Conservation (phyloP, 2,797 vertebrate species). For the Lepilemur ruficaudatus region DNA sequence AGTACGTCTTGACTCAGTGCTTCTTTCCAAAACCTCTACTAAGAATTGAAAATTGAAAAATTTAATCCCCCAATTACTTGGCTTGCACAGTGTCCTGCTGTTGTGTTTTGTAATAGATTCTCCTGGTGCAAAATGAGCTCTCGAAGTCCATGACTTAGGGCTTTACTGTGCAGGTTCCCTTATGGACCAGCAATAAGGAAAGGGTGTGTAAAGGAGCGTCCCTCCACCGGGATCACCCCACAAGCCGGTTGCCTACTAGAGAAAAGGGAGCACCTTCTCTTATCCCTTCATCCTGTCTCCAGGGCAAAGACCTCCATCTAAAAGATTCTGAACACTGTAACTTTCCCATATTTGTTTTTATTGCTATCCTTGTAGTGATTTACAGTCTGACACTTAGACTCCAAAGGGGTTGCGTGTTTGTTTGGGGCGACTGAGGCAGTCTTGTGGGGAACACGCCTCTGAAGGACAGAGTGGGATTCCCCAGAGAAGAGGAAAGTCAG, state of each 20-base stretch:
- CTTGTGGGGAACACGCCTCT: neutral
- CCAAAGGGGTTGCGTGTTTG: no score
- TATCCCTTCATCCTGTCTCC: neutral
- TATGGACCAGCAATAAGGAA: neutral
- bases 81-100: neutral
- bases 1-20: neutral
- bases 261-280: neutral
- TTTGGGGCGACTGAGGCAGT: neutral
- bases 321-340: neutral
- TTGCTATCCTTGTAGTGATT: neutral
- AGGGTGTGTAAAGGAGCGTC: neutral
- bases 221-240: neutral
- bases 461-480: no score
- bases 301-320: neutral
- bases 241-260: neutral
- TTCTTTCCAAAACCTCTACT: neutral
- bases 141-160: neutral
- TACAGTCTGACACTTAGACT: neutral
- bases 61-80: neutral
- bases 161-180: neutral
- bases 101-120: neutral
- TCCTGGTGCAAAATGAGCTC: neutral
- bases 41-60: neutral
- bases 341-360: neutral
- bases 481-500: neutral